Percentiles rank a stretch among this genome's conserved stretches.
Conservation (phyloP, 2,888 invertebrate species). For the Hyposoter didymator region DNA sequence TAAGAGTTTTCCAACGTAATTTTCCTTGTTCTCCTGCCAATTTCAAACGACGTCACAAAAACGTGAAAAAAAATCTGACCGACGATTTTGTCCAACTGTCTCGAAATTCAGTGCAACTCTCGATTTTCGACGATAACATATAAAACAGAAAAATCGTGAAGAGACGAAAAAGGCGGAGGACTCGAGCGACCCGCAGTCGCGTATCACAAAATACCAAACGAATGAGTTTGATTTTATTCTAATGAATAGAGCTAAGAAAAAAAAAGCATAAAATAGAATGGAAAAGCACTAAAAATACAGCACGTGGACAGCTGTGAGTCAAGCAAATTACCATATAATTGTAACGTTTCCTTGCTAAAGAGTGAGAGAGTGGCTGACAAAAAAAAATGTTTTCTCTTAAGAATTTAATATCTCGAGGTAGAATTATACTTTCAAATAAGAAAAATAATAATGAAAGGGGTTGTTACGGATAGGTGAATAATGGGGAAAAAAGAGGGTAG, state of each 20-base stretch:
- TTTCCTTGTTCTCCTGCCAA: neutral
- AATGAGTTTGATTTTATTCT: neutral
- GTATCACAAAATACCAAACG: neutral
- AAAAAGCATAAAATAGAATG: slow-evolving; percentile 15
- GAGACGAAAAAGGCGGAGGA: too few species aligned
- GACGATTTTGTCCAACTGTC: neutral
- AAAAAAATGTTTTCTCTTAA: slow-evolving; percentile 74
- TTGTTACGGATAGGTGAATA: slow-evolving; percentile 33
- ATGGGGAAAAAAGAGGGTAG: neutral
- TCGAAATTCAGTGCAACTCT: neutral
- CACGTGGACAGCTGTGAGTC: slow-evolving; percentile 44
- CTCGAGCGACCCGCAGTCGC: too few species aligned
- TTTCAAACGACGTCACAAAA: neutral
- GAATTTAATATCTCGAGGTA: slow-evolving; percentile 76
- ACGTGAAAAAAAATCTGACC: slow-evolving; percentile 14
- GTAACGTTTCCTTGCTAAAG: slow-evolving; percentile 23
- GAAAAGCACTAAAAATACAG: slow-evolving; percentile 54
- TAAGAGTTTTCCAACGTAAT: slow-evolving; percentile 1
- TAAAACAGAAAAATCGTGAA: too few species aligned
- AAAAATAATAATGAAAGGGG: slow-evolving; percentile 42
- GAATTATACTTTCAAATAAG: slow-evolving; percentile 78
- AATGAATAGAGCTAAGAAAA: too few species aligned
- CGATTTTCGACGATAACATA: neutral
- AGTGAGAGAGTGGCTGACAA: neutral
- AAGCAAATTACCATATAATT: slow-evolving; percentile 66